Evolutionary conservation across 2,888 invertebrate species (phyloP), one percentile per base, ranked within the genome.

Genomic region (Portevinia maculata): DNA sequence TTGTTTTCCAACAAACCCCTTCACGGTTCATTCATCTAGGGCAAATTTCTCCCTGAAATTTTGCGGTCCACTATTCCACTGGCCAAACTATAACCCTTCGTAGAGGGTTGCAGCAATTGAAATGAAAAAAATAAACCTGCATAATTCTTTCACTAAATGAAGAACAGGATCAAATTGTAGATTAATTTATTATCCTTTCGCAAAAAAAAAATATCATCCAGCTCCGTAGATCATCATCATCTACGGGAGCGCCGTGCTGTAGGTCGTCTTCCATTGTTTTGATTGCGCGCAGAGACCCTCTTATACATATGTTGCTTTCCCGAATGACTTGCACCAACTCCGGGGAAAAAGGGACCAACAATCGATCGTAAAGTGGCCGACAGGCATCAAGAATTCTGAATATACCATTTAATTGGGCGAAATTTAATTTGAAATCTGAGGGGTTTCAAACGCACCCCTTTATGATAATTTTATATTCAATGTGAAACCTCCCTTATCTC

Each of bases 151-250:
- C 15, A 39, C 9, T 19, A 62, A 13, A 15, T 52, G 48, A 65
- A 24, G 60, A 74, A 62, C 67, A 69, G 74, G 57, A 76, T 70
- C 81, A 57, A 78, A 83, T 78, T 78, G 53, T 34, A 44, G 83
- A 83, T 83, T 78, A 83, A 83, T 83, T 83, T 83, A 83, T 83
- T 83, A 83, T 83, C 83, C 71, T 73, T 41, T 78, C 21, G 55
- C 69, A 17, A 30, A 53, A 39, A 30, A 19, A 44, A 48, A 32
- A 59, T 32, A 64, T 24, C 48, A 48, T 46, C 55, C 6, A n/a
- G n/a, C 62, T 17, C 41, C 55, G 24, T 24, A 30, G 60, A 81
- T 75, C 75, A 53, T 50, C 37, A 15, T 69, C 37, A 3, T 24
- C 57, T 15, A 19, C 13, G 52, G n/a, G n/a, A n/a, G n/a, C n/a